Evolutionary conservation across 2,888 invertebrate species (phyloP).

Genomic region (Diaphora mendica): DNA sequence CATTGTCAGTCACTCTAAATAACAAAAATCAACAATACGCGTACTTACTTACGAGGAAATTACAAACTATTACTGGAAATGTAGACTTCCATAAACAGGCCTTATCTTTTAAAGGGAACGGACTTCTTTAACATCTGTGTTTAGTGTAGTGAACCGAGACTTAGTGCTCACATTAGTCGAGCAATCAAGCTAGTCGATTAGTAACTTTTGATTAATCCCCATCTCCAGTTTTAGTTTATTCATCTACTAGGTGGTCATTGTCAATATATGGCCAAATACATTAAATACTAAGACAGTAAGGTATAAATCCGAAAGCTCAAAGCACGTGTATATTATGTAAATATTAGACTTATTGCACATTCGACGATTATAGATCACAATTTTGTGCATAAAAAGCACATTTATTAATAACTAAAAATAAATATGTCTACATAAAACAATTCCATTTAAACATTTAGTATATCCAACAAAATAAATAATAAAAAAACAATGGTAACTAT

Average conservation of each 20-base stretch:
- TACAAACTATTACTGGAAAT: slow-evolving; percentile 36
- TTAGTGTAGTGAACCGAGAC: background rate
- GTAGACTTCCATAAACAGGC: slow-evolving; percentile 1
- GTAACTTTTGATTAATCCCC: slow-evolving; percentile 14
- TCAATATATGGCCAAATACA: slow-evolving; percentile 58
- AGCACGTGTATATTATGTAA: slow-evolving; percentile 60
- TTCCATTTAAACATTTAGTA: slow-evolving; percentile 45
- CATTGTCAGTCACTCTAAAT: slow-evolving; percentile 58
- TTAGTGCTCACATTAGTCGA: slow-evolving; percentile 11
- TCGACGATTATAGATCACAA: slow-evolving; percentile 64
- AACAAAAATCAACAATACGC: slow-evolving; percentile 56
- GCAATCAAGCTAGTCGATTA: slow-evolving; percentile 11
- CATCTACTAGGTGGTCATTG: slow-evolving; percentile 56
- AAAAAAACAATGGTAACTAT: slow-evolving; percentile 60
- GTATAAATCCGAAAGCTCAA: slow-evolving; percentile 62
- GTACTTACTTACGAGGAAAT: slow-evolving; percentile 47
- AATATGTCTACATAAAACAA: slow-evolving; percentile 50
- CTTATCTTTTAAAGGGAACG: background rate
- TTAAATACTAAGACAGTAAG: slow-evolving; percentile 54
- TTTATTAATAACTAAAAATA: slow-evolving; percentile 55
- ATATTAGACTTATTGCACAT: slow-evolving; percentile 65
- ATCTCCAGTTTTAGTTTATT: slow-evolving; percentile 35
- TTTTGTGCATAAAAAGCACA: slow-evolving; percentile 66
- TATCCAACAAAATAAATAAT: slow-evolving; percentile 47
- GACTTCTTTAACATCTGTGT: background rate